phyloP scores from a whole-genome alignment of 1,140 invertebrate genomes.

The Octopus bimaculoides region DNA sequence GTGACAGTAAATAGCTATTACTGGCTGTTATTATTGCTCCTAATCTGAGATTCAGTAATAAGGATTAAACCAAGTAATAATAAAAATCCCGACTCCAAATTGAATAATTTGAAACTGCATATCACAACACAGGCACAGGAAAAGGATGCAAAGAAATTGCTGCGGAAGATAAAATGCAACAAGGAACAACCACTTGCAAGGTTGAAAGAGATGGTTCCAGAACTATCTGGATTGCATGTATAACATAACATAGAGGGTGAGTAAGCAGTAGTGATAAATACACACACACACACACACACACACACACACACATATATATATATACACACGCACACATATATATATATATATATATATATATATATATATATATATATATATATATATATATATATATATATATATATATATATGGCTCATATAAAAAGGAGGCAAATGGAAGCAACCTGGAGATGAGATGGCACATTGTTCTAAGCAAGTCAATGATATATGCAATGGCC shows the following conservation, averaged over 20 bases:
- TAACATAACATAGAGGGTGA: not conserved
- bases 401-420: not conserved
- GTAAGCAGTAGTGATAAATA: not conserved
- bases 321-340: no score
- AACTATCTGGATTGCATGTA: not conserved
- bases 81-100: no score
- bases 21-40: no score
- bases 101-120: not conserved
- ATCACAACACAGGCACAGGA: not conserved
- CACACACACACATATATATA: no score
- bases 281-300: no score
- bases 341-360: no score
- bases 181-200: not conserved
- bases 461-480: not conserved
- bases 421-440: not conserved
- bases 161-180: not conserved
- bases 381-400: no score
- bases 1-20: no score
- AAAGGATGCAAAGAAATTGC: not conserved
- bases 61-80: no score
- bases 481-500: not conserved
- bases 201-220: not conserved
- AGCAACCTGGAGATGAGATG: not conserved
- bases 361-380: no score
- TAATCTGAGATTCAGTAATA: no score